phyloP scores from a whole-genome alignment of 30 jellyfish, hydroid and myxozoan genomes.

The Rhopilema esculentum region DNA sequence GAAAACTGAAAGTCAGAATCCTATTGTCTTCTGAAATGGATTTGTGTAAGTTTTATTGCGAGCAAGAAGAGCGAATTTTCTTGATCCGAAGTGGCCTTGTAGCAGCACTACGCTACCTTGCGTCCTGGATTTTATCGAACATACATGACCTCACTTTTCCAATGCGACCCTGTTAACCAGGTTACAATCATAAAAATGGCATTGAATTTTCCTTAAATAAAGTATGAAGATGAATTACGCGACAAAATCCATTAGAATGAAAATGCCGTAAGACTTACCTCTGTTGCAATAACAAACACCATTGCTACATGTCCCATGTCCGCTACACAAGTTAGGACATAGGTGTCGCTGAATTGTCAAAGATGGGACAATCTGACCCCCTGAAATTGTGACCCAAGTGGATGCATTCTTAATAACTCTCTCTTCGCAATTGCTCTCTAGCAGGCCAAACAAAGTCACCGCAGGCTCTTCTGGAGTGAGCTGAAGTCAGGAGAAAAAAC shows the following conservation, averaged over 20 bases:
- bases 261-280: conserved; percentile 23
- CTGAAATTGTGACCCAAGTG: conserved; percentile 70
- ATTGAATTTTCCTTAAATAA: no score
- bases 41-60: no score
- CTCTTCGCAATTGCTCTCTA: conserved; percentile 80
- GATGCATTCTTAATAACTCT: conserved; percentile 67
- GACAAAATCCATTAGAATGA: neutral
- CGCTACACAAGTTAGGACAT: conserved; percentile 76
- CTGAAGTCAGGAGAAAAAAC: neutral
- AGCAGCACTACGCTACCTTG: no score
- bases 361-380: conserved; percentile 73
- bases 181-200: no score
- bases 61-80: no score
- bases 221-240: no score
- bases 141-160: no score
- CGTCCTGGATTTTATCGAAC: no score
- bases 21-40: no score
- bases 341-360: conserved; percentile 64
- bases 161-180: no score
- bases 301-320: conserved; percentile 65
- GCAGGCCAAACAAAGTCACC: conserved; percentile 62
- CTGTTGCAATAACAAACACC: conserved; percentile 67
- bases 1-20: no score
- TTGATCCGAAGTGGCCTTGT: no score
- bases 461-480: conserved; percentile 54